These are phyloP conservation scores for Egretta garzetta DNA, from an alignment of 2,113 vertebrate species.

Conservation along the genomic window DNA sequence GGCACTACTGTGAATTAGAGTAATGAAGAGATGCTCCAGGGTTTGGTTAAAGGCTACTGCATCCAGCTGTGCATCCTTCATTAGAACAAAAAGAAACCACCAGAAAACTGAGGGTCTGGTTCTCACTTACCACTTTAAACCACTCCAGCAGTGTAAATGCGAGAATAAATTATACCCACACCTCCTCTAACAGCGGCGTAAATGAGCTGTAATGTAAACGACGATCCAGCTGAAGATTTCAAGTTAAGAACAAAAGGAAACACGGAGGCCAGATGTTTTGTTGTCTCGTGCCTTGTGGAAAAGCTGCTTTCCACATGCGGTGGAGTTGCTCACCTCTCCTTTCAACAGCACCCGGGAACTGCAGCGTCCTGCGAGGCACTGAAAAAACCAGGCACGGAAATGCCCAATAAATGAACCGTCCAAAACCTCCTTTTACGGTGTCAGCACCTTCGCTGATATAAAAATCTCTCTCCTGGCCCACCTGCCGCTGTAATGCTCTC, in stretches of 20 bases:
- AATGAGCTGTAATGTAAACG: neutral
- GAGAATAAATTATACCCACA: neutral
- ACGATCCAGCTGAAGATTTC: neutral
- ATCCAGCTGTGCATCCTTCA: slow-evolving; percentile 22
- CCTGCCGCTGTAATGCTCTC: neutral
- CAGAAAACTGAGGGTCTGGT: neutral
- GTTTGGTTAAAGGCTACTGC: slow-evolving; percentile 15
- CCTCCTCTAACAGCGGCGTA: neutral
- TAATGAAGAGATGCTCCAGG: slow-evolving; percentile 2
- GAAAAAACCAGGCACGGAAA: neutral
- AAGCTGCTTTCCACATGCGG: accelerated
- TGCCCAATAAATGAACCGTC: neutral
- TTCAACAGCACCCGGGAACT: neutral
- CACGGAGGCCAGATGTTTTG: neutral
- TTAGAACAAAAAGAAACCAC: neutral
- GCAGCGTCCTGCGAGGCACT: accelerated
- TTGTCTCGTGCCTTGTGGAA: neutral
- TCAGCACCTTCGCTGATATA: neutral
- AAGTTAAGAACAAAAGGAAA: neutral
- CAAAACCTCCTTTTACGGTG: neutral
- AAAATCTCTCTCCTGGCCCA: neutral
- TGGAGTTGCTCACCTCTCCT: neutral
- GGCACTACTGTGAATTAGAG: neutral
- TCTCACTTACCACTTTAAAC: neutral
- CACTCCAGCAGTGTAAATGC: neutral